A percentile compares a stretch with the other conserved stretches of the same genome.
Conservation (phyloP, 2,888 invertebrate species). For the Heteromyza rotundicornis region DNA sequence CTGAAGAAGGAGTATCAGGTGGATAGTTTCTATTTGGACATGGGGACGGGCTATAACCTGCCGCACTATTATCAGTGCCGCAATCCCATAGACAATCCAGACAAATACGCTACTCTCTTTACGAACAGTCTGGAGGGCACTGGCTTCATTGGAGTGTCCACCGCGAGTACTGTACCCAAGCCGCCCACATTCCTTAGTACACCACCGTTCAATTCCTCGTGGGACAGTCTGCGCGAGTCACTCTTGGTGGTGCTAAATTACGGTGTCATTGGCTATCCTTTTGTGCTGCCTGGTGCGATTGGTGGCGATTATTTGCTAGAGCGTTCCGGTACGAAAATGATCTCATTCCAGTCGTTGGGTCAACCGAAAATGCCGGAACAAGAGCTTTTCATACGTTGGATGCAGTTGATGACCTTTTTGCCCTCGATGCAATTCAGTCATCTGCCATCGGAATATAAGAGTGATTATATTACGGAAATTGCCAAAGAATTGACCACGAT, state of each 20-base stretch:
- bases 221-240: slow-evolving; percentile 82
- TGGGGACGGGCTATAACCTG: slow-evolving; percentile 83
- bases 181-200: slow-evolving; percentile 86
- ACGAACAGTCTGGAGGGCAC: slow-evolving; percentile 66
- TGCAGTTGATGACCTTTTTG: slow-evolving; percentile 87
- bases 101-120: slow-evolving; percentile 80
- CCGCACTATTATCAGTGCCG: slow-evolving; percentile 86
- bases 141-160: slow-evolving; percentile 76
- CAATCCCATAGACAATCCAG: slow-evolving; percentile 76
- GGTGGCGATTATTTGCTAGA: slow-evolving; percentile 84
- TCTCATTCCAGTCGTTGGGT: slow-evolving; percentile 65
- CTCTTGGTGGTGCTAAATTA: slow-evolving; percentile 88
- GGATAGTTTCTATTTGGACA: slow-evolving; percentile 83
- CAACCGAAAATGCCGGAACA: slow-evolving; percentile 73
- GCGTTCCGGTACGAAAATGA: slow-evolving; percentile 59
- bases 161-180: slow-evolving; percentile 80
- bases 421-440: slow-evolving; percentile 92
- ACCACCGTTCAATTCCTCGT: slow-evolving; percentile 84
- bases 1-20: slow-evolving; percentile 78
- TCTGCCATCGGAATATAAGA: slow-evolving; percentile 86
- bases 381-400: slow-evolving; percentile 88
- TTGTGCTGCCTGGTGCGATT: slow-evolving; percentile 91
- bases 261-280: slow-evolving; percentile 91
- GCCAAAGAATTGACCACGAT: slow-evolving; percentile 76
- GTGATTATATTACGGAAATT: slow-evolving; percentile 76